phyloP scores from a whole-genome alignment of 1,140 invertebrate genomes.

The Brachionus plicatilis region DNA sequence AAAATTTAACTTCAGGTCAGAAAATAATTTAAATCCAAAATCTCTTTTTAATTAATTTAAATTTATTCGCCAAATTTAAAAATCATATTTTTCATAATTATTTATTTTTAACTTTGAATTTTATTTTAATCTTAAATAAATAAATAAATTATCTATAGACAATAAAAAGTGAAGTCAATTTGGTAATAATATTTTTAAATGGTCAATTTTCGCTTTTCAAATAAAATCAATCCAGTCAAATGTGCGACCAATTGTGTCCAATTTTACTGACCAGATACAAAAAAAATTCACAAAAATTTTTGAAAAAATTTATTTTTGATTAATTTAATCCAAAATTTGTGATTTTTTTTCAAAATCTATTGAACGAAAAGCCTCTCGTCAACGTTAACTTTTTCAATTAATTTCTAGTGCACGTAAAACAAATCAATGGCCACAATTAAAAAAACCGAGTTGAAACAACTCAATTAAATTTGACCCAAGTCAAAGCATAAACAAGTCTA shows the following conservation, averaged over 20 bases:
- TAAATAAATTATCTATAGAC: neutral
- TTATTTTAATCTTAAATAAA: neutral
- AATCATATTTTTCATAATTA: neutral
- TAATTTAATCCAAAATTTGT: neutral
- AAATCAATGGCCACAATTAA: neutral
- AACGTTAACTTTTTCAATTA: neutral
- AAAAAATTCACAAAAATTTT: neutral
- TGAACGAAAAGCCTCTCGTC: neutral
- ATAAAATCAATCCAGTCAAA: neutral
- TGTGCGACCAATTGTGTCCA: neutral
- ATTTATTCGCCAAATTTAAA: neutral
- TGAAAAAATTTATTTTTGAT: neutral
- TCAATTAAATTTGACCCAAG: constrained; percentile 9
- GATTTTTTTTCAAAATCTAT: neutral
- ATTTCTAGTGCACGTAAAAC: neutral
- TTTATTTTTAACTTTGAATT: too few species aligned
- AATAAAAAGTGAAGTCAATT: neutral
- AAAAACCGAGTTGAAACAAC: neutral
- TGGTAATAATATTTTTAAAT: too few species aligned
- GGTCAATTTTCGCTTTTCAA: neutral
- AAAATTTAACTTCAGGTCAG: neutral
- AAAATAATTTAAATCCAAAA: too few species aligned
- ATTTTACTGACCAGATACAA: neutral
- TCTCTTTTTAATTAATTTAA: too few species aligned
- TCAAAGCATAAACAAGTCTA: neutral